Conservation (phyloP, 2,888 invertebrate genomes). For the Hartigia nigra region DNA sequence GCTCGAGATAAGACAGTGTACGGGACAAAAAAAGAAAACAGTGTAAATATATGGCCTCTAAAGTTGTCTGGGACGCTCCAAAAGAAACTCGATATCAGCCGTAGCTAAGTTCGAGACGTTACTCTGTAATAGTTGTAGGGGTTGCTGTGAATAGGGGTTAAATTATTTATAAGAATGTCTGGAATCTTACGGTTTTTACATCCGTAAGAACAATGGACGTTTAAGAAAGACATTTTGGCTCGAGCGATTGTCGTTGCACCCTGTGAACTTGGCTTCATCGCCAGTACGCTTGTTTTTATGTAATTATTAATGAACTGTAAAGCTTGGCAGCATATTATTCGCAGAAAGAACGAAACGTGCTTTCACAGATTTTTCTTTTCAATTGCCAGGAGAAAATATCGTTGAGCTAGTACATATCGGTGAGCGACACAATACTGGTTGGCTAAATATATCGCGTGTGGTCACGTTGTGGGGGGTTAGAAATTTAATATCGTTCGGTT, state of each 20-base stretch:
- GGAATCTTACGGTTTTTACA: not conserved
- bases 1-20: not conserved
- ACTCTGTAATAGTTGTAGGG: not conserved
- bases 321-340: not conserved
- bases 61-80: not conserved
- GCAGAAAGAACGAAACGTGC: not conserved
- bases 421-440: not conserved
- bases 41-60: not conserved
- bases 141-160: not conserved
- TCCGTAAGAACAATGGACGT: not conserved
- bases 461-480: not conserved
- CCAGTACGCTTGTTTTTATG: not conserved
- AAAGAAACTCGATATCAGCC: not conserved
- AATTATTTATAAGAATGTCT: not conserved
- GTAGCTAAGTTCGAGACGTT: not conserved
- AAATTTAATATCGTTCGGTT: slow-evolving; percentile 6
- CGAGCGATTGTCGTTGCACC: not conserved
- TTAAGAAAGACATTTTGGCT: not conserved
- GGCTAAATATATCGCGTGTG: not conserved
- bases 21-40: not conserved
- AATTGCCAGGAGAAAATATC: not conserved
- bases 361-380: not conserved
- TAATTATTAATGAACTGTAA: not conserved
- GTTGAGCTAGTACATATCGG: not conserved
- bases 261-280: not conserved